Conservation (phyloP, 2,888 invertebrate species). For the Bombylius discolor region DNA sequence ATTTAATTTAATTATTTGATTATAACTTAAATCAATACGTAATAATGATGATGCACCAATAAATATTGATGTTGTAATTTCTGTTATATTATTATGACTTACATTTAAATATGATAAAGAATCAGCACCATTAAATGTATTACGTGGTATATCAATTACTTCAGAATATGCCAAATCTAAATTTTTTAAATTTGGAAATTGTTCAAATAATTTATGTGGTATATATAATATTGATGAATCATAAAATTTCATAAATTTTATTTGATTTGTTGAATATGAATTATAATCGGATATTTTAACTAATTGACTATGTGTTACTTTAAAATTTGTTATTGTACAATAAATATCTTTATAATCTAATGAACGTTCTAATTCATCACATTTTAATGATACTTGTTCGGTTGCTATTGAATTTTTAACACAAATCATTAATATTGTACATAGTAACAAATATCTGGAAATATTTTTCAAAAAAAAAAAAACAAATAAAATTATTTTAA, state of each 20-base stretch:
- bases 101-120: conserved; percentile 27
- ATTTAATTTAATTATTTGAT: conserved; percentile 24
- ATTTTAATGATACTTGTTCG: conserved; percentile 31
- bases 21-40: conserved; percentile 29
- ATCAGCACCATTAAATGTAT: conserved; percentile 30
- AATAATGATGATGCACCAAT: conserved; percentile 28
- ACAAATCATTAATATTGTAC: not conserved
- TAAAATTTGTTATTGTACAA: conserved; percentile 31
- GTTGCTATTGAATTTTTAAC: not conserved
- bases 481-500: not conserved
- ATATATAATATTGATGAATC: conserved; percentile 30
- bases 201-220: conserved; percentile 32
- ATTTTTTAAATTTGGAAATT: conserved; percentile 26
- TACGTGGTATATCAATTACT: conserved; percentile 29
- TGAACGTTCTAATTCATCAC: conserved; percentile 33
- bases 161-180: conserved; percentile 31
- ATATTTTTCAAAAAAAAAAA: not conserved
- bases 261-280: conserved; percentile 21
- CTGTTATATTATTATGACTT: conserved; percentile 29
- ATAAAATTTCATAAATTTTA: conserved; percentile 35
- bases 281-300: conserved; percentile 26
- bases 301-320: conserved; percentile 31
- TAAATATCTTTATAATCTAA: conserved; percentile 26
- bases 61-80: conserved; percentile 30
- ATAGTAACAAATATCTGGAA: not conserved